Evolutionary conservation across 2,888 invertebrate species (phyloP), one percentile per base, ranked within the genome.

Genomic region (Hyposoter dolosus): DNA sequence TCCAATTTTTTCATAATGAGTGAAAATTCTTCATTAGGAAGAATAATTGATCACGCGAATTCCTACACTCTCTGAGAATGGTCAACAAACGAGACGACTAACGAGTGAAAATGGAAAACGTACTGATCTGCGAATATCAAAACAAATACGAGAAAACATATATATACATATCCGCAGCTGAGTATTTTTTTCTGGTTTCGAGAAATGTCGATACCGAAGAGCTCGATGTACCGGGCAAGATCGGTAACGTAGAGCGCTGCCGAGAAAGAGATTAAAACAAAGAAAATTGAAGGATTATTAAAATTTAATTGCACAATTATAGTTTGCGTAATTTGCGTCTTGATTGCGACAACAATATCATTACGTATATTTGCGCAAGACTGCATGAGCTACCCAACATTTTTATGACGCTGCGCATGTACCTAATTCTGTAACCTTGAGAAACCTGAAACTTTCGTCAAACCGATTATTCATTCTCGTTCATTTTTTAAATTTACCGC

Each of bases 121-220:
- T 60, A 15, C 28, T 23, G 60, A 60, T 1, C n/a, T n/a, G 5
- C 28, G 28, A 15, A 23, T 28, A 60, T 60, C 60, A 60, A 60
- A 60, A 60, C 28, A 60, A 60, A 60, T 60, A 60, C 28, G 28
- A 60, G 60, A 28, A 60, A 60, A 60, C 60, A 28, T 28, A 15
- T 60, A 28, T 60, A 12, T 23, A 56, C 3, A 12, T 60, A 40
- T 1, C 5, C 23, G 56, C 23, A 56, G 19, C 53, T 7, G 9
- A 19, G 68, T 15, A 68, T 68, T 68, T 68, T 17, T 9, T 35
- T n/a, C 17, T 45, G 15, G 23, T 23, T 45, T 23, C 9, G 23
- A 3, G 17, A 17, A 47, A 45, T 17, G 45, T 69, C 45, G 69
- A n/a, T 45, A 69, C 15, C 4, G 19, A 17, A 69, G 17, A 69